Conservation (phyloP, 35 echinoderm and acorn worm genomes). For the Holothuria glaberrima region DNA sequence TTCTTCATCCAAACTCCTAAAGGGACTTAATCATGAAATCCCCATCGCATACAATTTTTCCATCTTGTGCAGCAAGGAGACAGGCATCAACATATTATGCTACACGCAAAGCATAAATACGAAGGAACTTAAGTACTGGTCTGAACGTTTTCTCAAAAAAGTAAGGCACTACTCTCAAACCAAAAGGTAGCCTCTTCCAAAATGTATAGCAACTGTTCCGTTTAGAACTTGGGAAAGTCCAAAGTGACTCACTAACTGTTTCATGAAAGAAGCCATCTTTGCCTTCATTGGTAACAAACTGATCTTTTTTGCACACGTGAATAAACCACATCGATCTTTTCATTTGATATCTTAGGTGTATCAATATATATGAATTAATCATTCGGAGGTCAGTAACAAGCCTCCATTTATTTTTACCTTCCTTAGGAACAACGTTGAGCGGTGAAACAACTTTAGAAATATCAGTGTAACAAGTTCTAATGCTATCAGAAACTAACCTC, state of each 20-base stretch:
- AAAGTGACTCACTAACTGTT: constrained; percentile 1
- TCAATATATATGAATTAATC: constrained; percentile 45
- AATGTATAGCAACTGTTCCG: not conserved
- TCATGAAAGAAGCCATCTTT: constrained; percentile 52
- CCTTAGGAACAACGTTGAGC: constrained; percentile 33
- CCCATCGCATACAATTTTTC: no score
- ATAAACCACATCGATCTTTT: constrained; percentile 14
- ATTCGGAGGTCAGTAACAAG: constrained; percentile 18
- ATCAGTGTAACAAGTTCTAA: not conserved
- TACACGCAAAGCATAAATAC: not conserved
- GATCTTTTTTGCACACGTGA: constrained; percentile 32
- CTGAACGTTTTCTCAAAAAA: constrained; percentile 44
- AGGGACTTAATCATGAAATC: no score
- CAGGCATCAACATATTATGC: constrained; percentile 53
- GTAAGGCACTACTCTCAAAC: constrained; percentile 5
- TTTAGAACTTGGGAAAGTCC: constrained; percentile 40
- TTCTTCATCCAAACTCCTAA: no score
- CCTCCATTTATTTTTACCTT: constrained; percentile 51
- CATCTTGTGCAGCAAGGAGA: not conserved
- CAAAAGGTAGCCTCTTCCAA: constrained; percentile 49
- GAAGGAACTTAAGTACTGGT: constrained; percentile 22
- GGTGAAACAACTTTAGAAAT: constrained; percentile 32
- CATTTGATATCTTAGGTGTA: constrained; percentile 43
- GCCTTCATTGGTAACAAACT: not conserved
- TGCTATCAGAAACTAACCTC: not conserved